These are phyloP conservation scores for Idaea straminata DNA, from an alignment of 2,888 invertebrate species.

Conservation along the genomic window DNA sequence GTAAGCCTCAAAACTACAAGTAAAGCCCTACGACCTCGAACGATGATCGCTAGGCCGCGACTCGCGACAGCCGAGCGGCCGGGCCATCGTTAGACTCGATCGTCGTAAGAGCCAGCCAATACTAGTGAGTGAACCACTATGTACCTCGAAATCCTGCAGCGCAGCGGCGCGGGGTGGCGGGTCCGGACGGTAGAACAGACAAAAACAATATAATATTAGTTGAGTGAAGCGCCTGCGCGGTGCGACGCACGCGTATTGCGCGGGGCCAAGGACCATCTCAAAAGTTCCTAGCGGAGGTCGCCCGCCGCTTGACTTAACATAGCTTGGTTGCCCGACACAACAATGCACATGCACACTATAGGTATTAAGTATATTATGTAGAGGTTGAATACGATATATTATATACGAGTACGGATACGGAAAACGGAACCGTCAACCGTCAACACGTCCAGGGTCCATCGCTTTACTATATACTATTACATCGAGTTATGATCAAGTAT, in stretches of 20 bases:
- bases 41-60: slow-evolving; percentile 68
- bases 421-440: slow-evolving; percentile 39
- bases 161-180: slow-evolving; percentile 84
- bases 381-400: background rate
- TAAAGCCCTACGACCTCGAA: slow-evolving; percentile 80
- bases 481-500: slow-evolving; percentile 62
- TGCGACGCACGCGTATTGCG: background rate
- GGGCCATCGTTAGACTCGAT: slow-evolving; percentile 62
- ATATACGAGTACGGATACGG: slow-evolving; percentile 43
- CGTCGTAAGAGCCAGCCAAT: slow-evolving; percentile 75
- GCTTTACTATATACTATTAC: slow-evolving; percentile 66
- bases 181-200: slow-evolving; percentile 86
- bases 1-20: slow-evolving; percentile 81
- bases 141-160: slow-evolving; percentile 93
- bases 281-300: slow-evolving; percentile 86
- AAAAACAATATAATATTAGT: slow-evolving; percentile 83
- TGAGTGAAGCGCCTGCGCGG: slow-evolving; percentile 75
- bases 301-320: slow-evolving; percentile 23
- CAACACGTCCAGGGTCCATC: slow-evolving; percentile 59
- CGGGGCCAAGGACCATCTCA: slow-evolving; percentile 92
- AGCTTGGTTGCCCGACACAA: slow-evolving; percentile 28
- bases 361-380: background rate
- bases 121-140: slow-evolving; percentile 78
- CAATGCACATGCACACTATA: slow-evolving; percentile 33
- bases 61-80: slow-evolving; percentile 61